phyloP scores from a whole-genome alignment of 2,888 invertebrate species.

The Stegana nigrithorax region DNA sequence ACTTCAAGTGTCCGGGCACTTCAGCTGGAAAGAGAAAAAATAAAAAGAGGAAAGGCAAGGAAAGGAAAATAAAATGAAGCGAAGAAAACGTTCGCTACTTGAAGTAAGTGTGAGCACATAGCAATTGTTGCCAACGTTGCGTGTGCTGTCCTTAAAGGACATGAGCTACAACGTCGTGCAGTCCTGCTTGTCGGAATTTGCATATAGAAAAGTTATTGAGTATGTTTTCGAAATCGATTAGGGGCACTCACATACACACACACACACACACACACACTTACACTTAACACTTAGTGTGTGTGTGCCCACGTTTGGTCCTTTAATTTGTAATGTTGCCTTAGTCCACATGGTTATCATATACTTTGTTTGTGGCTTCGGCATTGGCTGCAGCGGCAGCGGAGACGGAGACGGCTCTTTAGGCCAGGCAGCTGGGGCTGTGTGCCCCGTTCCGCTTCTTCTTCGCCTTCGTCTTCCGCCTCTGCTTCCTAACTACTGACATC shows the following conservation, averaged over 20 bases:
- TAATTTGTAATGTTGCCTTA: not conserved
- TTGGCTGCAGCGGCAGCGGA: no score
- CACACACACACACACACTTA: not conserved
- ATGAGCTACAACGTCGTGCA: not conserved
- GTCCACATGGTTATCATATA: no score
- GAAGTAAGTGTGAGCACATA: not conserved
- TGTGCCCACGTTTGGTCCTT: not conserved
- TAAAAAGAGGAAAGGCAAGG: not conserved
- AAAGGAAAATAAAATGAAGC: not conserved
- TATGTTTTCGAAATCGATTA: conserved; percentile 30
- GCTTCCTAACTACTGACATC: no score
- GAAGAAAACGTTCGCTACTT: conserved; percentile 6
- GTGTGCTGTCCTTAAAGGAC: not conserved
- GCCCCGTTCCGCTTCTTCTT: no score
- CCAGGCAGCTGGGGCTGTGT: no score
- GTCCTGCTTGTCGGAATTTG: not conserved
- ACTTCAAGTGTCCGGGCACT: conserved; percentile 9
- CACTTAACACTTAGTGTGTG: not conserved
- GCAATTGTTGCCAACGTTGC: not conserved
- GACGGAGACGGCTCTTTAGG: no score
- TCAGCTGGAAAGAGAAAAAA: not conserved
- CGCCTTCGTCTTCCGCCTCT: no score
- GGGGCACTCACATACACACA: conserved; percentile 2
- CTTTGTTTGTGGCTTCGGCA: no score
- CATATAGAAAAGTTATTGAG: conserved; percentile 20